phyloP scores from a whole-genome alignment of 2,797 vertebrate species.

The Pseudochirops corinnae region DNA sequence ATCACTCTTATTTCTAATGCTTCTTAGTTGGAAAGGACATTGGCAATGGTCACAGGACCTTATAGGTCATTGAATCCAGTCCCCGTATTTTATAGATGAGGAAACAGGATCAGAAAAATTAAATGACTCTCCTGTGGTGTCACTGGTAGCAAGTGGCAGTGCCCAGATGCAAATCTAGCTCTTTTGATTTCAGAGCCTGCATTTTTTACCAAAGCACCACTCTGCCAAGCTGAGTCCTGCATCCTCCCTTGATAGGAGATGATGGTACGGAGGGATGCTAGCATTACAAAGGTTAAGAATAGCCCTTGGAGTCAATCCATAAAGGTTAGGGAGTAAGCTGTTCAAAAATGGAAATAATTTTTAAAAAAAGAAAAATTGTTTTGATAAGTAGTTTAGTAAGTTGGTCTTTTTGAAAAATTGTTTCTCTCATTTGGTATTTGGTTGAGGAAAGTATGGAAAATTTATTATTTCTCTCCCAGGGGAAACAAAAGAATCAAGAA shows the following conservation, averaged over 20 bases:
- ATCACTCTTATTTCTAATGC: not conserved
- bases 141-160: not conserved
- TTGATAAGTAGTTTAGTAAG: not conserved
- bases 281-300: not conserved
- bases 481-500: not conserved
- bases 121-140: not conserved
- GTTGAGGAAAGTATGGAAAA: not conserved
- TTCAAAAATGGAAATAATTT: not conserved
- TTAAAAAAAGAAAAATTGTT: not conserved
- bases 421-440: not conserved
- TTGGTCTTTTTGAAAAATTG: not conserved
- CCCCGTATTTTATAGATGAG: not conserved
- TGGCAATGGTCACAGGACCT: not conserved
- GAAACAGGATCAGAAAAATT: not conserved
- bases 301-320: not conserved
- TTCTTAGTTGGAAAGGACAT: not conserved
- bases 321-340: not conserved
- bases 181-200: not conserved
- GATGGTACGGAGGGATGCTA: not conserved
- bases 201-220: not conserved
- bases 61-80: not conserved
- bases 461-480: not conserved
- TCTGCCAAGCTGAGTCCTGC: not conserved
- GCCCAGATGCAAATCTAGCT: not conserved
- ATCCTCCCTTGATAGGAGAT: not conserved